These are phyloP conservation scores for Margarornis squamiger DNA, from an alignment of 2,797 vertebrate species.

Conservation along the genomic window DNA sequence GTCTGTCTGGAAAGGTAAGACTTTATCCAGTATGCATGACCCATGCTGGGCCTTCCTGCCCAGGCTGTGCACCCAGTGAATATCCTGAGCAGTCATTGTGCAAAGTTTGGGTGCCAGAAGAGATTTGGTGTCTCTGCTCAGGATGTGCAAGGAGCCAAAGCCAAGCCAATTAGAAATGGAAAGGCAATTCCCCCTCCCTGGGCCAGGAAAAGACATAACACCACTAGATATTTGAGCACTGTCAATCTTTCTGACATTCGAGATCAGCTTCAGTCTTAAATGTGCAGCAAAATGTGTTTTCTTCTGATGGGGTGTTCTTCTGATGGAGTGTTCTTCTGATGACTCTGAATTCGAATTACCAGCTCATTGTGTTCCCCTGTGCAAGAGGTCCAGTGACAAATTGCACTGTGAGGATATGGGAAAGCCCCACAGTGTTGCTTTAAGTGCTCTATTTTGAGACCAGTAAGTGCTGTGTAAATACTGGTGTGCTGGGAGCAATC, in stretches of 20 bases:
- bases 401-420: not conserved
- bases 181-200: not conserved
- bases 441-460: not conserved
- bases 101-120: not conserved
- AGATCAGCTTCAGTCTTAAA: not conserved
- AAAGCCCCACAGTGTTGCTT: not conserved
- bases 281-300: not conserved
- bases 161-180: not conserved
- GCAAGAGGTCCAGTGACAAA: not conserved
- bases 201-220: fast-evolving
- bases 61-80: not conserved
- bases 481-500: not conserved
- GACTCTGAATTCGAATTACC: not conserved
- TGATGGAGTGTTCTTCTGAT: not conserved
- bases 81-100: not conserved
- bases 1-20: not conserved
- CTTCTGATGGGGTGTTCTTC: not conserved
- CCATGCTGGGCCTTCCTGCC: not conserved
- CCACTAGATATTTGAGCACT: not conserved
- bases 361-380: not conserved
- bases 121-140: not conserved
- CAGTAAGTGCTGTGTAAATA: not conserved
- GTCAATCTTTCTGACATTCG: not conserved
- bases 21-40: not conserved
- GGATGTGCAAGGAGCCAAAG: not conserved